phyloP scores from a whole-genome alignment of 2,797 vertebrate genomes.

The Paguma larvata region DNA sequence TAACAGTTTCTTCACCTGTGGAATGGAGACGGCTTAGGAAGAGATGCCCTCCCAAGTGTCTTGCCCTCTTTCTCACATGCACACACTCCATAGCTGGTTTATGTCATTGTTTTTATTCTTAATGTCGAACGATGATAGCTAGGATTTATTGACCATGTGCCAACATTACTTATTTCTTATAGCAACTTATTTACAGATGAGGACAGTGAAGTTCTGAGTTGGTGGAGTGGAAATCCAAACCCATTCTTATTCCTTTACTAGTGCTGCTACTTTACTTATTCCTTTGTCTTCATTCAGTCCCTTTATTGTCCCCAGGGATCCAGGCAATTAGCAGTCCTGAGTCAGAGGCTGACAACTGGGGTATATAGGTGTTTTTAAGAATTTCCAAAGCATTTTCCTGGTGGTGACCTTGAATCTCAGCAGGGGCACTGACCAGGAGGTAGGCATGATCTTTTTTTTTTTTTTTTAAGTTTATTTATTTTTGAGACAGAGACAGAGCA shows the following conservation, averaged over 20 bases:
- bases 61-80: not conserved
- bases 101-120: not conserved
- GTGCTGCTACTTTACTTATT: not conserved
- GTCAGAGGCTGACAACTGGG: not conserved
- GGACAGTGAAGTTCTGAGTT: not conserved
- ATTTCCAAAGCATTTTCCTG: conserved; percentile 31
- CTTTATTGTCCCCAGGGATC: not conserved
- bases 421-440: not conserved
- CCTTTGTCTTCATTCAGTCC: not conserved
- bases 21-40: not conserved
- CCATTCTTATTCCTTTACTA: not conserved
- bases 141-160: not conserved
- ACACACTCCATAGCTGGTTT: not conserved
- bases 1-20: not conserved
- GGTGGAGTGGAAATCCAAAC: not conserved
- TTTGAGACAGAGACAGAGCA: no score
- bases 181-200: not conserved
- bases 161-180: not conserved
- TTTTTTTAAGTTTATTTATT: no score
- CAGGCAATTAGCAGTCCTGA: not conserved
- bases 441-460: no score
- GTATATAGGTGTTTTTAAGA: not conserved
- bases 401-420: not conserved
- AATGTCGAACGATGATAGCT: not conserved
- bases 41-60: not conserved